These are phyloP conservation scores for Chrysomela aeneicollis DNA, from an alignment of 2,888 invertebrate genomes.

Conservation along the genomic window DNA sequence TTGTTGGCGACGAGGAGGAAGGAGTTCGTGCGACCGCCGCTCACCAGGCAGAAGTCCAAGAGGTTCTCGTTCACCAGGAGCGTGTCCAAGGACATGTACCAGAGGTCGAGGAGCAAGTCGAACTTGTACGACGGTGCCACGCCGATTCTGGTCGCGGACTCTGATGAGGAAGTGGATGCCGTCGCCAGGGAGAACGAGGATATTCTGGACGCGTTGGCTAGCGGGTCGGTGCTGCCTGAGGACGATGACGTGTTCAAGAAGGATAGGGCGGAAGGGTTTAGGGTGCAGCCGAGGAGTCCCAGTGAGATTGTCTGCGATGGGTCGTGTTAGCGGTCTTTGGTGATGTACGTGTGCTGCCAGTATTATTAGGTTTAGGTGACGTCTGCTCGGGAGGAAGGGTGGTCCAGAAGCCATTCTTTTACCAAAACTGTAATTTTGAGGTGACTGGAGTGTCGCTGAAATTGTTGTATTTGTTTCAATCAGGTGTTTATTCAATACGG, in stretches of 20 bases:
- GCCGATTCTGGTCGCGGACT: conserved; percentile 65
- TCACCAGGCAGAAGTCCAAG: conserved; percentile 64
- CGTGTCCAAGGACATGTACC: conserved; percentile 65
- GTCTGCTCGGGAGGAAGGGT: too few relatives aligned
- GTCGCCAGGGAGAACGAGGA: conserved; percentile 41
- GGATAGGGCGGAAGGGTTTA: conserved; percentile 45
- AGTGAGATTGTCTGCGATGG: conserved; percentile 47
- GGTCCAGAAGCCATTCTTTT: too few relatives aligned
- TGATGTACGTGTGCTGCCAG: conserved; percentile 29
- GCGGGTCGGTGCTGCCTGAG: conserved; percentile 32
- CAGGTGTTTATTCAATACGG: too few relatives aligned
- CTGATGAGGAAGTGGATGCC: conserved; percentile 51
- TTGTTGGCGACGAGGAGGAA: conserved; percentile 62
- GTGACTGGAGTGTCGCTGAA: too few relatives aligned
- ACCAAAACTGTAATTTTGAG: too few relatives aligned
- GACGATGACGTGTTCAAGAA: conserved; percentile 49
- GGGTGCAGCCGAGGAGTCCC: conserved; percentile 40
- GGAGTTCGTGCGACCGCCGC: conserved; percentile 61
- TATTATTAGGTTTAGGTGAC: conserved; percentile 33
- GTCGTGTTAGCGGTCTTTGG: conserved; percentile 28
- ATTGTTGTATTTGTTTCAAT: too few relatives aligned
- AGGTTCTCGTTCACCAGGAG: conserved; percentile 68
- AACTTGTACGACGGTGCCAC: conserved; percentile 66
- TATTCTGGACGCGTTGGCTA: conserved; percentile 47
- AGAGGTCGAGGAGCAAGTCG: conserved; percentile 63